Percentiles rank a stretch among this genome's conserved stretches.
Evolutionary conservation across 2,888 invertebrate species (phyloP).

Genomic region (Coelopa pilipes): DNA sequence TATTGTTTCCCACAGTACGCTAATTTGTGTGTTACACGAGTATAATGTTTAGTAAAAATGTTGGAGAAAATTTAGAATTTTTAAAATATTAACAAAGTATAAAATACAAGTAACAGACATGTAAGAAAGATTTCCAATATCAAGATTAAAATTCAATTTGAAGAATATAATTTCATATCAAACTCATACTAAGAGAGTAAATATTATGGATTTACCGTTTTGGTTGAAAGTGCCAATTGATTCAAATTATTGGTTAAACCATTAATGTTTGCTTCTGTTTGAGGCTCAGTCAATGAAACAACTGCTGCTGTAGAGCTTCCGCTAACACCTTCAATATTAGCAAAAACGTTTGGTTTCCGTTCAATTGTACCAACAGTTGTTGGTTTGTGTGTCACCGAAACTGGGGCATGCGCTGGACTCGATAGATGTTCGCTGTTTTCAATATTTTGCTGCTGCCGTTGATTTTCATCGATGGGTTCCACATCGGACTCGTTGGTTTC

Average conservation of each 20-base stretch:
- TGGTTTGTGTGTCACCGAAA: conserved; percentile 21
- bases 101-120: conserved; percentile 26
- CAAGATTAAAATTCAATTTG: conserved; percentile 1
- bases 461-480: conserved; percentile 61
- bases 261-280: conserved; percentile 56
- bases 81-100: conserved; percentile 24
- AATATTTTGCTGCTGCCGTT: conserved; percentile 47
- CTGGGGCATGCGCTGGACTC: conserved; percentile 28
- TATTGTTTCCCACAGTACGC: conserved; percentile 51
- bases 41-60: conserved; percentile 29
- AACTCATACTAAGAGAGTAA: conserved; percentile 8
- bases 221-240: conserved; percentile 58
- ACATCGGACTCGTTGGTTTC: conserved; percentile 66
- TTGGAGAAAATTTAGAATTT: conserved; percentile 30
- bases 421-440: conserved; percentile 23
- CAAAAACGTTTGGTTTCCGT: conserved; percentile 29
- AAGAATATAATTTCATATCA: background rate
- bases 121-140: conserved; percentile 7
- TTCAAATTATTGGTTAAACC: conserved; percentile 58
- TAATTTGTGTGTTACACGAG: conserved; percentile 40
- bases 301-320: conserved; percentile 46
- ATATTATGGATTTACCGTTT: conserved; percentile 57
- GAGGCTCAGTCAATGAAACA: conserved; percentile 44
- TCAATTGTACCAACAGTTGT: conserved; percentile 32
- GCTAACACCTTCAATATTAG: background rate